Conservation (phyloP, 92 coral and sea anemone species). For the Parazoanthus swiftii region DNA sequence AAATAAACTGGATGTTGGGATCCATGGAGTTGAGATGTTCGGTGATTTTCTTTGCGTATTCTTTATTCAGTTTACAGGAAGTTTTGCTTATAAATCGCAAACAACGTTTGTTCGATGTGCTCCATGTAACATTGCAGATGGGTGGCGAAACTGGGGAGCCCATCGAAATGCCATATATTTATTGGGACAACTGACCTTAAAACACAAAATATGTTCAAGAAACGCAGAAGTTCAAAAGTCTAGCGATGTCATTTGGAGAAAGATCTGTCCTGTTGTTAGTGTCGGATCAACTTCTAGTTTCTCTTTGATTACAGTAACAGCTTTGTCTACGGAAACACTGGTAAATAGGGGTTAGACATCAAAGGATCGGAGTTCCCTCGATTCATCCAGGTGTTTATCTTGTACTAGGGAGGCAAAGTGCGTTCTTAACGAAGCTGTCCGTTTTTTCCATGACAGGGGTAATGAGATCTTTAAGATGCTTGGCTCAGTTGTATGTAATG, state of each 20-base stretch:
- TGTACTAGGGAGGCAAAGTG: constrained; percentile 16
- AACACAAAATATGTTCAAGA: constrained; percentile 28
- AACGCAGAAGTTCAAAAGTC: constrained; percentile 20
- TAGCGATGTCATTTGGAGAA: constrained; percentile 25
- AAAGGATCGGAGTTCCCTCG: constrained; percentile 32
- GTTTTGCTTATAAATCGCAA: constrained; percentile 1
- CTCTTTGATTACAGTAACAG: neutral
- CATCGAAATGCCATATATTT: constrained; percentile 20
- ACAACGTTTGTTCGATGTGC: constrained; percentile 22
- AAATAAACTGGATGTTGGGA: too few species aligned
- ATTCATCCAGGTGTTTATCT: neutral
- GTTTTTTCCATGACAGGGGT: neutral
- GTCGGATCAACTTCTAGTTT: constrained; percentile 23
- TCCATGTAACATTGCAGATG: constrained; percentile 30
- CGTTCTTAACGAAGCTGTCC: constrained; percentile 23
- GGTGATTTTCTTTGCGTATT: neutral
- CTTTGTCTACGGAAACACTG: constrained; percentile 23
- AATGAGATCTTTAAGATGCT: too few species aligned
- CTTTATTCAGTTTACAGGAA: neutral
- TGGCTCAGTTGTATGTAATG: too few species aligned
- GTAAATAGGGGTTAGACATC: constrained; percentile 28
- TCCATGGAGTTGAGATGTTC: too few species aligned
- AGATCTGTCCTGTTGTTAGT: neutral
- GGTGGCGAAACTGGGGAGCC: constrained; percentile 34
- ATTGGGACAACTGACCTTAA: constrained; percentile 17